Conservation (phyloP, 2,113 vertebrate genomes). For the Aegithalos caudatus region DNA sequence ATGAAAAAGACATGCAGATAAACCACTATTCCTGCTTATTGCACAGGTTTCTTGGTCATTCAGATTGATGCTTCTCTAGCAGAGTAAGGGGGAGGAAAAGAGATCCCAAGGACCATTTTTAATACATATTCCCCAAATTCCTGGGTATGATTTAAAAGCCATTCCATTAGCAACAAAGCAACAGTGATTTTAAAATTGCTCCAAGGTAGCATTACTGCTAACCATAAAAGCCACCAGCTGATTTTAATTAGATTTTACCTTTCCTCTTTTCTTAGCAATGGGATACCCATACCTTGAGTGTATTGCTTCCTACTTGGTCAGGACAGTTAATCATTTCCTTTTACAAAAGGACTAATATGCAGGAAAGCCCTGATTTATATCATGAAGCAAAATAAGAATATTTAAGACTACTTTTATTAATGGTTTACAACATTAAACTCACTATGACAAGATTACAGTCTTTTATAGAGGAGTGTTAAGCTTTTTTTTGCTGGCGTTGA, state of each 20-base stretch:
- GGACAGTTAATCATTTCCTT: conserved; percentile 56
- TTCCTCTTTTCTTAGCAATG: conserved; percentile 54
- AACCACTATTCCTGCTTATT: neutral
- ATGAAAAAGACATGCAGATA: neutral
- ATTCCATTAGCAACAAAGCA: conserved; percentile 28
- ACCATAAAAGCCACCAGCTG: conserved; percentile 67
- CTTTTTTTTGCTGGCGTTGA: neutral
- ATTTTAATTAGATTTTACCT: conserved; percentile 76
- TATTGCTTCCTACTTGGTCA: conserved; percentile 33
- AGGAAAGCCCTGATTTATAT: conserved; percentile 28
- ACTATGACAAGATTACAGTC: conserved; percentile 35
- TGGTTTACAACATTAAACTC: conserved; percentile 33
- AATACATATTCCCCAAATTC: neutral
- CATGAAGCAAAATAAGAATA: neutral
- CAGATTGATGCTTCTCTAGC: neutral
- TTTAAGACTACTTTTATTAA: conserved; percentile 32
- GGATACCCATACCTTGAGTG: conserved; percentile 20
- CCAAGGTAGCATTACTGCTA: conserved; percentile 19
- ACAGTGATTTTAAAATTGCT: conserved; percentile 29
- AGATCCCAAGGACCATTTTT: neutral
- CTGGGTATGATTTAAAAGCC: conserved; percentile 11
- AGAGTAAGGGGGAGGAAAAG: neutral
- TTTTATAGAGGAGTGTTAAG: neutral
- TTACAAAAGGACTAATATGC: conserved; percentile 29
- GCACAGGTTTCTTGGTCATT: neutral